Percentiles rank a stretch among this genome's conserved stretches.
Evolutionary conservation across 2,888 invertebrate genomes (phyloP).

Genomic region (Melanophora roralis): DNA sequence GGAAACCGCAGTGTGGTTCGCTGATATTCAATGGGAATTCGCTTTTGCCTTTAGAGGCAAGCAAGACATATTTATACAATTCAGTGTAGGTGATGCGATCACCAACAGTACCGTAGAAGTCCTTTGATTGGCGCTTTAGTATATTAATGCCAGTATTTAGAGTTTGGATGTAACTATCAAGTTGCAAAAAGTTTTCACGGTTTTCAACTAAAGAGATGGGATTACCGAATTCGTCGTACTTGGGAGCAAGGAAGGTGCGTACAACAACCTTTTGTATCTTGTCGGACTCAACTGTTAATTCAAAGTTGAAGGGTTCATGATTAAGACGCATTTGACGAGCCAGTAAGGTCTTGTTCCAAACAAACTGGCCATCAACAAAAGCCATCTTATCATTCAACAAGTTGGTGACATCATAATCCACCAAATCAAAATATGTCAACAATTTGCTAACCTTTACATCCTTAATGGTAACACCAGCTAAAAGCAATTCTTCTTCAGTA

Average conservation of each 20-base stretch:
- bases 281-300: slow-evolving; percentile 80
- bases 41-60: slow-evolving; percentile 76
- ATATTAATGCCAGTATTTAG: slow-evolving; percentile 78
- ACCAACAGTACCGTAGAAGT: slow-evolving; percentile 75
- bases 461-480: slow-evolving; percentile 81
- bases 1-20: slow-evolving; percentile 79
- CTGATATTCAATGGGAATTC: slow-evolving; percentile 74
- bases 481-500: slow-evolving; percentile 80
- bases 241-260: slow-evolving; percentile 83
- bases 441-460: slow-evolving; percentile 81
- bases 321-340: slow-evolving; percentile 83
- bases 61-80: slow-evolving; percentile 75
- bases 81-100: slow-evolving; percentile 78
- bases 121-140: slow-evolving; percentile 63
- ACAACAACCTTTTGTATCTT: slow-evolving; percentile 79
- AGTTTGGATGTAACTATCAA: slow-evolving; percentile 81
- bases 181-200: slow-evolving; percentile 81
- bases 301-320: slow-evolving; percentile 82
- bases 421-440: slow-evolving; percentile 83
- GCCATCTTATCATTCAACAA: slow-evolving; percentile 64
- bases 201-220: slow-evolving; percentile 78
- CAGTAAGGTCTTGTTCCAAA: slow-evolving; percentile 72
- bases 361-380: slow-evolving; percentile 60
- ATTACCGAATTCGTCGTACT: slow-evolving; percentile 79
- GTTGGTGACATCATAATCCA: slow-evolving; percentile 79